Percentiles rank a stretch among this genome's conserved stretches.
Evolutionary conservation across 2,113 vertebrate genomes (phyloP).

Genomic region (Aldabrachelys gigantea): DNA sequence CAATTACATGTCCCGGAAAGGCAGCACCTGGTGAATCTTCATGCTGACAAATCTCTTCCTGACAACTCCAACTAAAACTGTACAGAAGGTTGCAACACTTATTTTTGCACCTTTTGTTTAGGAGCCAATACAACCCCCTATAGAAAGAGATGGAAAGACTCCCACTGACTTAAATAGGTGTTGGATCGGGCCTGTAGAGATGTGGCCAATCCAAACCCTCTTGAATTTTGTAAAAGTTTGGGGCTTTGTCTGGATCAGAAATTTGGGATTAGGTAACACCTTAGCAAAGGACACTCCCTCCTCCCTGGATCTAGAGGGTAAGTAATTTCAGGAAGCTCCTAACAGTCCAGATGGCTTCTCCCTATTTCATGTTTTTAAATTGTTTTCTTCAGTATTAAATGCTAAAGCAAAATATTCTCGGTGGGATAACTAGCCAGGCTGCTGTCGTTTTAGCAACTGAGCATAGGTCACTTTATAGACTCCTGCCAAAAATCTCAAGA

Average conservation of each 20-base stretch:
- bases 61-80: neutral
- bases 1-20: neutral
- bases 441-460: neutral
- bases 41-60: neutral
- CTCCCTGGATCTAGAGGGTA: neutral
- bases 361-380: constrained; percentile 18
- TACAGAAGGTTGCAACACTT: neutral
- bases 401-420: neutral
- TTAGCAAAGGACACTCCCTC: neutral
- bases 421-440: neutral
- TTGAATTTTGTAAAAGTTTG: neutral
- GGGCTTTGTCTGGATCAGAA: constrained; percentile 21
- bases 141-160: neutral
- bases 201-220: neutral
- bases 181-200: neutral
- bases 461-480: constrained; percentile 16
- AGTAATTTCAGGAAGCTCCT: constrained; percentile 53
- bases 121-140: neutral
- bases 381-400: constrained; percentile 32
- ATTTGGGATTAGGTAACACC: neutral
- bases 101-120: neutral
- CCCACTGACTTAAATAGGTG: neutral
- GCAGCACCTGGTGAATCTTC: neutral
- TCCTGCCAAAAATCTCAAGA: neutral
- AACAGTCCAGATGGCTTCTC: constrained; percentile 57